These are phyloP conservation scores for Colletes gigas DNA, from an alignment of 1,140 invertebrate species.

Conservation along the genomic window DNA sequence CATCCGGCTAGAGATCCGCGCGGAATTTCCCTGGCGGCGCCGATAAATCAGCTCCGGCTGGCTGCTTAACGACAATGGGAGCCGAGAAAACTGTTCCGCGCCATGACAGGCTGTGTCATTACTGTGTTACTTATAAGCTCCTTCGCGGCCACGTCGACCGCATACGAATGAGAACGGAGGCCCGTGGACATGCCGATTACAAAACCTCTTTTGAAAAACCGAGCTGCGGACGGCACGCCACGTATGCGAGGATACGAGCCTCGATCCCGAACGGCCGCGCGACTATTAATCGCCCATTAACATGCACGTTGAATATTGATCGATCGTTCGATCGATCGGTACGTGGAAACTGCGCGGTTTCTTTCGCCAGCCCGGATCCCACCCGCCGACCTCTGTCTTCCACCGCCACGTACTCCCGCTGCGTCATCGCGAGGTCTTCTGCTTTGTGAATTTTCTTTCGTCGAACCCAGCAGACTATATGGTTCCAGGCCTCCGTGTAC, in stretches of 20 bases:
- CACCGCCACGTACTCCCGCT: background rate
- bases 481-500: no score
- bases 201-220: constrained; percentile 66
- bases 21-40: constrained; percentile 71
- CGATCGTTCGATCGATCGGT: constrained; percentile 55
- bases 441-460: no score
- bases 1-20: constrained; percentile 37
- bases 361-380: constrained; percentile 53
- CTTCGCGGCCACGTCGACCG: constrained; percentile 64
- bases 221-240: constrained; percentile 64
- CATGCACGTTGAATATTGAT: constrained; percentile 76
- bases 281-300: constrained; percentile 74
- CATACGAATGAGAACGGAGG: constrained; percentile 71
- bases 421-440: background rate
- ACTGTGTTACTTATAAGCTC: constrained; percentile 77
- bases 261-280: constrained; percentile 19
- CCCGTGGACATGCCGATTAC: constrained; percentile 57
- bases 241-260: constrained; percentile 63
- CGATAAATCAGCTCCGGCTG: constrained; percentile 69
- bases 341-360: constrained; percentile 58
- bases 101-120: constrained; percentile 77
- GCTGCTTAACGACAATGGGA: constrained; percentile 62
- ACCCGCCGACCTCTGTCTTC: background rate
- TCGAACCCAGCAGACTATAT: no score
- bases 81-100: constrained; percentile 73